Evolutionary conservation across 2,888 invertebrate species (phyloP), one percentile per base, ranked within the genome.

Genomic region (Stenchaetothrips biformis): DNA sequence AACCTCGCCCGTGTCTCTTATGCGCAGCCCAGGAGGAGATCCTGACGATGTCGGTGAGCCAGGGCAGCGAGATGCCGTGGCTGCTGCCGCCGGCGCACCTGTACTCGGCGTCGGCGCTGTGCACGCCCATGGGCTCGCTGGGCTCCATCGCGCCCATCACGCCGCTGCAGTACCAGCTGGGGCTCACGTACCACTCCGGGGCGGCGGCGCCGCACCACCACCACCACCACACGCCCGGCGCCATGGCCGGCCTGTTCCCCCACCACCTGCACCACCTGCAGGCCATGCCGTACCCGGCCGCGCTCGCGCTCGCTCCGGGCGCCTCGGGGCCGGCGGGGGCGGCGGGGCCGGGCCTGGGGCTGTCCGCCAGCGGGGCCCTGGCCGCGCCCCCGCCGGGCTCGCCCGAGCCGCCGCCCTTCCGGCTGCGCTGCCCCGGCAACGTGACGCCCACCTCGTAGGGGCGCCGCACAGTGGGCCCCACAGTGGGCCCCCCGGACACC

Each of bases 1-100:
- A 37, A 37, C 37, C 37, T 37, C 37, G 2, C 2, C 37, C 37
- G 1, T 37, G 2, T 37, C 37, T 37, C 4, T 4, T 37, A 4
- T 37, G 37, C 37, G 67, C 67, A 74, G 67, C 67, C 67, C 67
- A 67, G 67, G 67, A 67, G 67, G 67, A 67, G 67, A 74, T 74
- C 67, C 67, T 25, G 21, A 25, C 21, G 21, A 21, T 74, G 67
- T 74, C 67, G 25, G 21, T 74, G 67, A 21, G 67, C 21, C 21
- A 74, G 67, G 67, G 67, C 67, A 21, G 21, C 21, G 67, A 74
- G 67, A 25, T 74, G 67, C 67, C 67, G 67, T 74, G 67, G 67
- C 67, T 74, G 67, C 21, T 74, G 59, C 18, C 59, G 67, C 67
- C 67, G 67, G 67, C 67, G 67, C 67, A 74, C 67, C 67, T 74